phyloP scores from a whole-genome alignment of 2,888 invertebrate species.

The Pseudeuparius sepicola region DNA sequence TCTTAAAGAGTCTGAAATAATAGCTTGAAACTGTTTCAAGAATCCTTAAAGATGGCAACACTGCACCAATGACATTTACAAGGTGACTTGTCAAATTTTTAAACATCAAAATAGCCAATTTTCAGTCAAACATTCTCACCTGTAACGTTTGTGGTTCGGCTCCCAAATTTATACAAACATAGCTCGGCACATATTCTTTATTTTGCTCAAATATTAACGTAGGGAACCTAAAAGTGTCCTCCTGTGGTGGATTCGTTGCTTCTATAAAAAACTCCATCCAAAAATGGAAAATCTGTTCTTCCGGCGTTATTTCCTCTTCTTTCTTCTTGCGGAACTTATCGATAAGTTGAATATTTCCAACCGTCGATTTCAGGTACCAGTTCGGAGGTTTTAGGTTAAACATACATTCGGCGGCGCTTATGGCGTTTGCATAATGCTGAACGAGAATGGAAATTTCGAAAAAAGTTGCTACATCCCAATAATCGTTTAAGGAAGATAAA shows the following conservation, averaged over 20 bases:
- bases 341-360: slow-evolving; percentile 53
- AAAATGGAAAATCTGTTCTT: slow-evolving; percentile 81
- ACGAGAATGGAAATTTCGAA: slow-evolving; percentile 97
- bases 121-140: no score
- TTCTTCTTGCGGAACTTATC: slow-evolving; percentile 77
- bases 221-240: slow-evolving; percentile 84
- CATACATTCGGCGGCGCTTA: slow-evolving; percentile 79
- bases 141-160: slow-evolving; percentile 89
- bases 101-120: no score
- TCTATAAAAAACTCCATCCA: slow-evolving; percentile 99
- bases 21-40: no score
- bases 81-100: no score
- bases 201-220: slow-evolving; percentile 82
- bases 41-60: no score
- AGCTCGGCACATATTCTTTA: slow-evolving; percentile 89
- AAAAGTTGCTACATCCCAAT: slow-evolving; percentile 99
- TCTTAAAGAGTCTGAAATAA: no score
- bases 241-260: slow-evolving; percentile 73
- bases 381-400: slow-evolving; percentile 83
- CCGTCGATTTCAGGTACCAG: slow-evolving; percentile 85
- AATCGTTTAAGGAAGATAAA: slow-evolving; percentile 82
- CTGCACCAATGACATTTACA: no score
- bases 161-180: slow-evolving; percentile 89
- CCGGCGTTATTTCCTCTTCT: slow-evolving; percentile 65
- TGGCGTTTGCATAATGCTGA: slow-evolving; percentile 93